Base-by-base conservation (phyloP, 2,797 vertebrate genomes). In the Notoglanidium macrostoma region DNA sequence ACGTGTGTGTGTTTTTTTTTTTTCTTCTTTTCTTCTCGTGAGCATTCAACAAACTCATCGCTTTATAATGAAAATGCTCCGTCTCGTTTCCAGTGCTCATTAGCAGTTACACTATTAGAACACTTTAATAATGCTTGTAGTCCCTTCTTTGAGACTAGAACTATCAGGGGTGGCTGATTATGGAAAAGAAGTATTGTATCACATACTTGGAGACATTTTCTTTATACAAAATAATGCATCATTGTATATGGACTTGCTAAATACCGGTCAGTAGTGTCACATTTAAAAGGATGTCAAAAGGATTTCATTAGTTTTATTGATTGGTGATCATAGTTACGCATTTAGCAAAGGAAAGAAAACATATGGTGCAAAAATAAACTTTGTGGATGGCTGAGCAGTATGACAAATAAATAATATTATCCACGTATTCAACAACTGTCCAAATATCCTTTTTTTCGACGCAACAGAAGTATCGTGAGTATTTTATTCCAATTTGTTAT, bases 41-140 rank as follows among this genome's bases (percentile, higher is more conserved):
- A 26, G 23, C 46, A 19, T 73, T 21, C 8, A 40, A 61, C 68
- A 51, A 32, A 32, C 67, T 23, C 70, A 1, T 83, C 40, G 77
- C 7, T 87, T 63, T 68, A 81, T 86, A 86, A 76, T 40, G 77
- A 35, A 29, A 5, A 40, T 21, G 32, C 23, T 68, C 9, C 7
- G 57, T 54, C 15, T 29, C 86, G 68, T 57, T 86, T 79, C 84
- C 59, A 54, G 67, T 23, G 14, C 54, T 89, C 72, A 76, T 87
- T 77, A 85, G 74, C 72, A 82, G 74, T 90, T 80, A n/a, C 26
- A 8, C 14, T 77, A 44, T 77, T 54, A 17, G 19, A 49, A 32
- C 14, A 19, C 21, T 0, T 29, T 77, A 29, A 74, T 77, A 32
- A 35, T 76, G 26, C 3, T 49, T 51, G 70, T 12, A 49, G 23